These are phyloP conservation scores for Aulostomus chinensis DNA, from an alignment of 2,797 vertebrate species.

Conservation along the genomic window DNA sequence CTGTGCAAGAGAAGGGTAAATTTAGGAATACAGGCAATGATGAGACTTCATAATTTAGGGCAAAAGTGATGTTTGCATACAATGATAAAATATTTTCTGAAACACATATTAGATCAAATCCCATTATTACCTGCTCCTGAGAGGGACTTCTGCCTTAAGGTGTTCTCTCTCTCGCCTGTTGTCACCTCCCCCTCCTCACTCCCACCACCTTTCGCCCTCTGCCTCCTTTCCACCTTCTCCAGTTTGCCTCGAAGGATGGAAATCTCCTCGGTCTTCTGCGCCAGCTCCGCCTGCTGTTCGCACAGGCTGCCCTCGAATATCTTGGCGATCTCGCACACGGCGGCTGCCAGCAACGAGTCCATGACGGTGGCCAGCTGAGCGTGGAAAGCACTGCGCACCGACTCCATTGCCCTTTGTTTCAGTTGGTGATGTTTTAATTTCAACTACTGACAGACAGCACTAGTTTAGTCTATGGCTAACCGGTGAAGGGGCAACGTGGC, in stretches of 20 bases:
- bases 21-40: neutral
- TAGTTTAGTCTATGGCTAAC: neutral
- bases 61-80: too few species aligned
- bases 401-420: constrained; percentile 59
- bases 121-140: constrained; percentile 55
- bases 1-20: constrained; percentile 24
- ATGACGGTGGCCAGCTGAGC: constrained; percentile 76
- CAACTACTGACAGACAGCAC: neutral
- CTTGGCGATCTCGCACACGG: constrained; percentile 78
- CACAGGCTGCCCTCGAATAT: constrained; percentile 77
- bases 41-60: neutral
- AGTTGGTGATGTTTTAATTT: neutral
- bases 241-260: constrained; percentile 65
- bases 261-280: constrained; percentile 67
- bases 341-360: constrained; percentile 76
- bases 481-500: constrained; percentile 3
- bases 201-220: constrained; percentile 42
- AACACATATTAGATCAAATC: too few species aligned
- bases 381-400: constrained; percentile 68
- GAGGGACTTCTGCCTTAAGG: constrained; percentile 30
- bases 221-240: constrained; percentile 69
- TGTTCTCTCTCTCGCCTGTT: constrained; percentile 34
- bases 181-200: constrained; percentile 44
- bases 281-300: constrained; percentile 74
- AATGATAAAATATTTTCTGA: too few species aligned